These are phyloP conservation scores for Lamprotornis superbus DNA, from an alignment of 2,113 vertebrate species.

Conservation along the genomic window DNA sequence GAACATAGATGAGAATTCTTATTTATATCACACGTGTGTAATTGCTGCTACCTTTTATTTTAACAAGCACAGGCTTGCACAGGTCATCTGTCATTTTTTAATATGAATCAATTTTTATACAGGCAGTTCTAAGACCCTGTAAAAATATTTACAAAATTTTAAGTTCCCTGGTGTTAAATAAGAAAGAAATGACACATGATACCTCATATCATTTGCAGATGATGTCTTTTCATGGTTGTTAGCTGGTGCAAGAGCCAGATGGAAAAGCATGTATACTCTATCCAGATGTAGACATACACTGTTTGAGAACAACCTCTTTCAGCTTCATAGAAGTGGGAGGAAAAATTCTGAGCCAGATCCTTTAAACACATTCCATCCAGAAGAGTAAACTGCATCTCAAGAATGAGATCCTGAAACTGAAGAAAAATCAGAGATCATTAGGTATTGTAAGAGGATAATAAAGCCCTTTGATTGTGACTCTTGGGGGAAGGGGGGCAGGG, in stretches of 20 bases:
- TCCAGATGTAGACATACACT: background rate
- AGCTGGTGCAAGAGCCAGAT: background rate
- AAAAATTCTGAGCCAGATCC: background rate
- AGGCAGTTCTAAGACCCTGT: background rate
- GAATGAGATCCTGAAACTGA: background rate
- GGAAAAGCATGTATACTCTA: background rate
- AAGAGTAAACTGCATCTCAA: background rate
- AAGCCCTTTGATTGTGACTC: background rate
- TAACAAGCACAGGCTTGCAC: background rate
- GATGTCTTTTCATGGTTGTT: background rate
- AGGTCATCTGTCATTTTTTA: background rate
- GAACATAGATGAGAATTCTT: background rate
- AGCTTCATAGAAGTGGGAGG: background rate
- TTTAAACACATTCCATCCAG: background rate
- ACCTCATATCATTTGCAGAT: background rate
- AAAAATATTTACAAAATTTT: background rate
- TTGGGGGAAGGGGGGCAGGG: fast-evolving
- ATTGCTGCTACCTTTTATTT: background rate
- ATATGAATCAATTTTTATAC: background rate
- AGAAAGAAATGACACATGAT: background rate
- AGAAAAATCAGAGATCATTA: background rate
- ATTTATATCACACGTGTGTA: background rate
- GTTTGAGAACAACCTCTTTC: background rate
- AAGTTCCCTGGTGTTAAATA: background rate
- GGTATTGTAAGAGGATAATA: background rate